Evolutionary conservation across 1,140 invertebrate genomes (phyloP).

Genomic region (Pomacea maculata): DNA sequence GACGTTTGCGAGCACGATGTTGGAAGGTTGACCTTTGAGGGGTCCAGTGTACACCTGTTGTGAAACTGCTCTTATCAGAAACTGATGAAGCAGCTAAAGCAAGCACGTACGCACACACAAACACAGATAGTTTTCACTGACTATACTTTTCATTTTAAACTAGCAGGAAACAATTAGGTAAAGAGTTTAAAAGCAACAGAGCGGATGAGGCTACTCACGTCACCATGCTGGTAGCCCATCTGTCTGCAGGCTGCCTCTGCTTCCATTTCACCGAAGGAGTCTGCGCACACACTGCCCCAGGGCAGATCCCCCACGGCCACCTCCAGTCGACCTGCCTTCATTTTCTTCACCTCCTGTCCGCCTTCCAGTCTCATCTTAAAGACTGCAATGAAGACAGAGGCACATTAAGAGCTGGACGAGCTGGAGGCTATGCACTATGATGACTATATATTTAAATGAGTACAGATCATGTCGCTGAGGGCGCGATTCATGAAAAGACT

Average conservation of each 20-base stretch:
- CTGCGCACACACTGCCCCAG: constrained; percentile 49
- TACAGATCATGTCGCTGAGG: no score
- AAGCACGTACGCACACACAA: background rate
- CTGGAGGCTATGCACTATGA: background rate
- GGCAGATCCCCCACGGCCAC: constrained; percentile 67
- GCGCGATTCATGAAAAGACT: background rate
- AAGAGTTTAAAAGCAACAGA: no score
- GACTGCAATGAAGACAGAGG: constrained; percentile 27
- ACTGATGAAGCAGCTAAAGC: background rate
- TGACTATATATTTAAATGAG: background rate
- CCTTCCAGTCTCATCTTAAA: constrained; percentile 34
- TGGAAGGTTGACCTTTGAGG: background rate
- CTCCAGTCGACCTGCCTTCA: constrained; percentile 73
- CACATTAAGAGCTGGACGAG: background rate
- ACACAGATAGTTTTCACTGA: background rate
- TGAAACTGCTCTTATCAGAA: background rate
- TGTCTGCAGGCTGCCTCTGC: constrained; percentile 43
- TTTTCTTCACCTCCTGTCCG: constrained; percentile 14
- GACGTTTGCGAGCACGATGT: background rate
- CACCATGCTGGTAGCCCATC: constrained; percentile 29
- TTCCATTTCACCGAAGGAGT: constrained; percentile 41
- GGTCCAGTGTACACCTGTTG: background rate
- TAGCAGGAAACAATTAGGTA: no score
- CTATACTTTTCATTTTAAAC: no score
- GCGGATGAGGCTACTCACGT: constrained; percentile 26